Percentiles rank a stretch among this genome's conserved stretches.
phyloP scores from a whole-genome alignment of 2,113 vertebrate species.

The Rhipidura dahli region DNA sequence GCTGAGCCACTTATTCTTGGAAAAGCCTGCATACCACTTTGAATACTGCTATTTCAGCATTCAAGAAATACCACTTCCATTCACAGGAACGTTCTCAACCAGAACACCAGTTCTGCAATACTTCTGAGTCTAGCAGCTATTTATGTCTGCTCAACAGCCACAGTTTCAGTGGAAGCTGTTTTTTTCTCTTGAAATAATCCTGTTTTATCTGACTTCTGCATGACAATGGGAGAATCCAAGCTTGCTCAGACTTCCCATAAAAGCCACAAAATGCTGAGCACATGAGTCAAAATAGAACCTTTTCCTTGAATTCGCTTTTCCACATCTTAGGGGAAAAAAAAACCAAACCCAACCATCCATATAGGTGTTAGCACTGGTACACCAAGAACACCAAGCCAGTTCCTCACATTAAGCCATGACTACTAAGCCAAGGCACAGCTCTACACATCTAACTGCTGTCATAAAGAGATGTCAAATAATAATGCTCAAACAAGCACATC shows the following conservation, averaged over 20 bases:
- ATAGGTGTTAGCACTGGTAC: neutral
- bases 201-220: constrained; percentile 38
- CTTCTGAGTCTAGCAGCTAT: constrained; percentile 25
- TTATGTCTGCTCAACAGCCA: constrained; percentile 28
- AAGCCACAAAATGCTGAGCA: constrained; percentile 33
- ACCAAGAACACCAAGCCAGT: neutral
- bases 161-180: neutral
- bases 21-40: constrained; percentile 25
- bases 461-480: constrained; percentile 18
- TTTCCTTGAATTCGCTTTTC: neutral
- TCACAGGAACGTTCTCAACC: constrained; percentile 19
- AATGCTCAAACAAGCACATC: constrained; percentile 9
- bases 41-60: constrained; percentile 52
- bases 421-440: neutral
- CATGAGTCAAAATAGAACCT: neutral
- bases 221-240: neutral
- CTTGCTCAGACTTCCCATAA: constrained; percentile 36
- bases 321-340: neutral
- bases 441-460: neutral
- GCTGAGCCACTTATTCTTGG: constrained; percentile 50
- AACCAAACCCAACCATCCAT: neutral
- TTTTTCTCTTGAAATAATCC: constrained; percentile 13
- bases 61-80: constrained; percentile 59
- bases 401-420: neutral
- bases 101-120: constrained; percentile 16